Conservation (phyloP, 2,113 vertebrate species). For the Hippocampus comes region DNA sequence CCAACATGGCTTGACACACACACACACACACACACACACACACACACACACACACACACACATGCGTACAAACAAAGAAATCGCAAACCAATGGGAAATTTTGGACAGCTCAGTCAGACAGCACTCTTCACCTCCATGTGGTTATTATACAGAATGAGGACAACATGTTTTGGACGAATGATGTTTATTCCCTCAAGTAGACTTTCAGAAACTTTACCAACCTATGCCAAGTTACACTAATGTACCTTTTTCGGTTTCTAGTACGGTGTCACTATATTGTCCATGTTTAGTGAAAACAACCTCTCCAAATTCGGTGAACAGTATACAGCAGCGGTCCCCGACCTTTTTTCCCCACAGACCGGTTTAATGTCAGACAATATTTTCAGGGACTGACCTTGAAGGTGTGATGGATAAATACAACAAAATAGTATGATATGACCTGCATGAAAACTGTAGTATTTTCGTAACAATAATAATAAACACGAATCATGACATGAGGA, state of each 20-base stretch:
- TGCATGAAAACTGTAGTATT: no score
- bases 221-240: not conserved
- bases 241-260: not conserved
- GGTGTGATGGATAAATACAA: no score
- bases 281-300: not conserved
- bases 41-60: slow-evolving; percentile 12
- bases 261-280: not conserved
- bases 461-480: no score
- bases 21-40: slow-evolving; percentile 28
- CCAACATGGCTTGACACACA: slow-evolving; percentile 45
- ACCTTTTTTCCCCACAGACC: no score
- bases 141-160: slow-evolving; percentile 10
- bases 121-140: slow-evolving; percentile 1
- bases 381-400: no score
- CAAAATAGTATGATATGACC: no score
- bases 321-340: no score
- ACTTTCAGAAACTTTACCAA: not conserved
- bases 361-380: no score
- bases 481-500: no score
- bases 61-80: not conserved
- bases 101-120: not conserved
- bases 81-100: slow-evolving; percentile 1
- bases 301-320: no score
- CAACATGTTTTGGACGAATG: not conserved
- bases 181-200: not conserved